Conservation (phyloP, 2,888 invertebrate species). For the Hecatera dysodea region DNA sequence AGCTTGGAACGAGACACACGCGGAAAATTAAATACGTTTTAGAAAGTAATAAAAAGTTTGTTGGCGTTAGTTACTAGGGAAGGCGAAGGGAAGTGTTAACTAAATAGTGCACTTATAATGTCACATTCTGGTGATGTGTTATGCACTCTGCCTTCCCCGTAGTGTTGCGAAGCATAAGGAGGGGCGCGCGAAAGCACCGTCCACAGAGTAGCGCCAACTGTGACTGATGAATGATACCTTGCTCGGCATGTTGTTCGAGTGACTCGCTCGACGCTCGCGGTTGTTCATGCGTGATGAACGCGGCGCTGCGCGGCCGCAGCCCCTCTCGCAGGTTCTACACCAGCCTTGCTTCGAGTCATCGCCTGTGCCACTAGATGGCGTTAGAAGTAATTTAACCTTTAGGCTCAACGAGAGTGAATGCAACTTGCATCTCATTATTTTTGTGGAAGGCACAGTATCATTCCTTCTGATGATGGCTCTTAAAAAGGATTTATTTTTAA, state of each 20-base stretch:
- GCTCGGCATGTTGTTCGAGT: constrained; percentile 77
- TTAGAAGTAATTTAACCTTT: constrained; percentile 43
- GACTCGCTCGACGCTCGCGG: constrained; percentile 74
- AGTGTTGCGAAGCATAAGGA: constrained; percentile 75
- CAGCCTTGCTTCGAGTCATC: constrained; percentile 55
- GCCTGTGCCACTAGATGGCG: constrained; percentile 66
- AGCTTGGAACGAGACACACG: constrained; percentile 86
- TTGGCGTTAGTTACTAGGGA: constrained; percentile 80
- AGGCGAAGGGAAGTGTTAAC: constrained; percentile 83
- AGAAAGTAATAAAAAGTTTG: constrained; percentile 88
- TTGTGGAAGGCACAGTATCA: background rate
- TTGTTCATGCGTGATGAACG: constrained; percentile 75
- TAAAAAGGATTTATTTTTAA: background rate
- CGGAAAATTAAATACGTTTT: constrained; percentile 89
- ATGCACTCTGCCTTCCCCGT: constrained; percentile 81
- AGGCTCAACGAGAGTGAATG: constrained; percentile 20
- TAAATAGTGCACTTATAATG: constrained; percentile 81
- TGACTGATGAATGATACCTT: constrained; percentile 78
- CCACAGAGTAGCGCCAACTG: constrained; percentile 79
- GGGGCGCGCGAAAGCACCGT: constrained; percentile 79
- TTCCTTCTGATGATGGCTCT: background rate
- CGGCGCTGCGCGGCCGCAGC: constrained; percentile 66
- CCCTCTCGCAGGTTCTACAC: constrained; percentile 64
- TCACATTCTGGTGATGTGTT: constrained; percentile 88
- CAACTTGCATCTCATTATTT: constrained; percentile 30